phyloP scores from a whole-genome alignment of 2,113 vertebrate genomes.

The Anarrhichthys ocellatus region DNA sequence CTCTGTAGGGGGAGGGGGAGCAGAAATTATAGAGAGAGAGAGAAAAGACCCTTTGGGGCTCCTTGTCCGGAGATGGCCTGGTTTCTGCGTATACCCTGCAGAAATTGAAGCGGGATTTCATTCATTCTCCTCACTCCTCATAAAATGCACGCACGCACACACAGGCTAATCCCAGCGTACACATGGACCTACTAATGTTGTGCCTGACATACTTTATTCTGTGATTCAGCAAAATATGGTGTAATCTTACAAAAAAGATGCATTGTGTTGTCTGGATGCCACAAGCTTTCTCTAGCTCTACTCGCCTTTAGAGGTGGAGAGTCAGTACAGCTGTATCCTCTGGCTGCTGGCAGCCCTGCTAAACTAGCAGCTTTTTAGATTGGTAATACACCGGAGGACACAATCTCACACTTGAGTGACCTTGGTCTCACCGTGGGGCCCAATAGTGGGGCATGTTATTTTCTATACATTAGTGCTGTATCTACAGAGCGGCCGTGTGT shows the following conservation, averaged over 20 bases:
- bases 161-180: slow-evolving; percentile 4
- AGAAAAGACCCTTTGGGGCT: slow-evolving; percentile 55
- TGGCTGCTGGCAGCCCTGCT: slow-evolving; percentile 46
- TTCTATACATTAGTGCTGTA: slow-evolving; percentile 69
- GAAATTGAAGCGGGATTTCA: slow-evolving; percentile 47
- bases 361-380: slow-evolving; percentile 66
- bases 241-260: slow-evolving; percentile 21
- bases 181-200: slow-evolving; percentile 3
- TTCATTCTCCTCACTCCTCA: slow-evolving; percentile 37
- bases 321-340: slow-evolving; percentile 27
- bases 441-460: slow-evolving; percentile 57
- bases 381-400: slow-evolving; percentile 62
- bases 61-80: slow-evolving; percentile 69
- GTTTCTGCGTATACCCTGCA: slow-evolving; percentile 66
- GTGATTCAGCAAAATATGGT: slow-evolving; percentile 57
- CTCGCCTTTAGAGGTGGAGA: neutral
- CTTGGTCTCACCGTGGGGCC: slow-evolving; percentile 58
- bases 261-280: slow-evolving; percentile 41
- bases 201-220: slow-evolving; percentile 28
- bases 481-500: slow-evolving; percentile 48
- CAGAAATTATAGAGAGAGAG: slow-evolving; percentile 33
- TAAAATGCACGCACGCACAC: slow-evolving; percentile 17
- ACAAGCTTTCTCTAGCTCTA: slow-evolving; percentile 25
- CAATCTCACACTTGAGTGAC: slow-evolving; percentile 76
- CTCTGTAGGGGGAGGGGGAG: slow-evolving; percentile 22